Evolutionary conservation across 2,888 invertebrate genomes (phyloP), one percentile per base, ranked within the genome.

Genomic region (Stenchaetothrips biformis): DNA sequence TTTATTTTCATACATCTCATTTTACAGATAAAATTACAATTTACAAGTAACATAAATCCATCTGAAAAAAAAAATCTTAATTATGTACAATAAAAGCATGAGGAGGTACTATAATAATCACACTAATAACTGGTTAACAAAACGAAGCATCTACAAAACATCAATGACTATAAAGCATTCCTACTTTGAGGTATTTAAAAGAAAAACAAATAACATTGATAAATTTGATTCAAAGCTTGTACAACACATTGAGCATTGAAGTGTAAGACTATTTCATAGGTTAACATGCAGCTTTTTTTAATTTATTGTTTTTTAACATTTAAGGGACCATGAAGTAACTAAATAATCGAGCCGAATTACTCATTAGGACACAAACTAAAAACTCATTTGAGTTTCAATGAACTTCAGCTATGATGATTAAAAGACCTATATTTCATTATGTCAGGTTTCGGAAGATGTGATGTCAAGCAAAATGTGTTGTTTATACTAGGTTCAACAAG

Each of bases 161-260:
- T 74, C 67, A 74, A 59, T 74, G 67, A 74, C 67, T 74, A 74
- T 25, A 74, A 74, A 74, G 67, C 67, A 74, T 74, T 25, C 25
- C 67, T 74, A 74, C 67, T 74, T 25, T 74, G 67, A 74, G 67
- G 67, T 74, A 74, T 74, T 74, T 25, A 74, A 59, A 59, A 18
- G 18, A 59, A 59, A 37, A 37, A 37, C 16, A 25, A 11, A 25
- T 74, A 74, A 74, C 25, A 74, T 74, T 21, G 25, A 74, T 74
- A 74, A 21, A 74, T 74, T 74, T 74, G 67, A 74, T 74, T 74
- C 25, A 74, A 74, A 74, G 67, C 67, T 74, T 74, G 67, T 25
- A 74, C 67, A 74, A 25, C 67, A 74, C 67, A 74, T 74, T 74
- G 67, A 74, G 67, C 67, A 74, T 7, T 74, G 25, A 25, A 74